These are phyloP conservation scores for Callorhinus ursinus DNA, from an alignment of 2,113 vertebrate species.

Conservation along the genomic window DNA sequence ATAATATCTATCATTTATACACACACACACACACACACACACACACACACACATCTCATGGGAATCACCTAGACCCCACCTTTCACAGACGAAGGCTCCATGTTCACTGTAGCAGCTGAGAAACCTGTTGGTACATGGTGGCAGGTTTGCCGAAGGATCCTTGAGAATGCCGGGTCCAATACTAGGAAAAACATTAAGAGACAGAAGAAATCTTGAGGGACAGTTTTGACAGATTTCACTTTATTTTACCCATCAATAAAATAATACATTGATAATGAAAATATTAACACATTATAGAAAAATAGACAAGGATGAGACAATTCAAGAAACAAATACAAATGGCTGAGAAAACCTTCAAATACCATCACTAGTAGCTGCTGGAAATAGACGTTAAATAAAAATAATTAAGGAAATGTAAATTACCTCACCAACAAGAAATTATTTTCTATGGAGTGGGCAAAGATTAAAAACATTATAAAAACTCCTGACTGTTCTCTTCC, in stretches of 20 bases:
- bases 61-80: background rate
- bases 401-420: conserved; percentile 24
- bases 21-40: background rate
- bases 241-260: background rate
- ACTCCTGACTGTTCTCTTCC: background rate
- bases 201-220: background rate
- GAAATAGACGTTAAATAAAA: conserved; percentile 35
- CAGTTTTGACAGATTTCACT: background rate
- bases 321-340: background rate
- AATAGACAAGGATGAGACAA: background rate
- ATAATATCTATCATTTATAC: background rate
- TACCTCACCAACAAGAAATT: background rate
- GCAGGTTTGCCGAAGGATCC: background rate
- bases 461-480: conserved; percentile 49
- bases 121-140: background rate
- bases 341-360: background rate
- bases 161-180: background rate
- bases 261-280: conserved; percentile 1
- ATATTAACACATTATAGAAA: conserved; percentile 25
- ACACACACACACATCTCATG: background rate
- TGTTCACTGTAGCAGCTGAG: background rate
- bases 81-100: background rate
- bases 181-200: background rate
- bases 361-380: background rate
- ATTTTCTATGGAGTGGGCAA: conserved; percentile 25